A percentile compares a stretch with the other conserved stretches of the same genome.
These are phyloP conservation scores for Cephonodes hylas DNA, from an alignment of 2,888 invertebrate species.

Conservation along the genomic window DNA sequence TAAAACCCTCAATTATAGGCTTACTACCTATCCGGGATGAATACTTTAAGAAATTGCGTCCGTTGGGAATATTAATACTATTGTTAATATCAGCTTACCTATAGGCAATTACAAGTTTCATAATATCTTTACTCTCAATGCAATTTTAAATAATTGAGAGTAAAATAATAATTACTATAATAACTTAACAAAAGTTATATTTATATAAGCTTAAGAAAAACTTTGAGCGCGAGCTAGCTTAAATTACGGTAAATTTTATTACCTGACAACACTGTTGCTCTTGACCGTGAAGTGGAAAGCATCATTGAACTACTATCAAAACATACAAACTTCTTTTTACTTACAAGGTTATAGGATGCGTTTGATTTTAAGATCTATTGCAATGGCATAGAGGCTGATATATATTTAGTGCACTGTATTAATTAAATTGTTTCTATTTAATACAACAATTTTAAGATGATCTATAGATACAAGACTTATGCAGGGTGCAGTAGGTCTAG, in stretches of 20 bases:
- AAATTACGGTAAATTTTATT: conserved; percentile 24
- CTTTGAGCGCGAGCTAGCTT: no score
- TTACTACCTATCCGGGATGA: no score
- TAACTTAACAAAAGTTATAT: no score
- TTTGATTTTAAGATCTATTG: conserved; percentile 34
- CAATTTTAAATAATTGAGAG: no score
- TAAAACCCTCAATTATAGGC: no score
- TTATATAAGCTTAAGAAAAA: no score
- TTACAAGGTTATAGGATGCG: conserved; percentile 3
- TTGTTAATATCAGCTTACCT: no score
- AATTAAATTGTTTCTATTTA: background rate
- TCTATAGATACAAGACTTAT: conserved; percentile 6
- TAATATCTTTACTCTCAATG: no score
- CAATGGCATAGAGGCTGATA: conserved; percentile 13
- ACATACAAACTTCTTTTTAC: conserved; percentile 30
- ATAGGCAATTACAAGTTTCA: no score
- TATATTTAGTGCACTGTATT: background rate
- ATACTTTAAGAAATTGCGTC: no score
- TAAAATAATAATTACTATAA: no score
- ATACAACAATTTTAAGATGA: conserved; percentile 23
- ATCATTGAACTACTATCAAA: conserved; percentile 48
- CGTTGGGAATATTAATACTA: no score
- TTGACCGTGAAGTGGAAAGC: conserved; percentile 77
- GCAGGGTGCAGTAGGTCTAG: conserved; percentile 21
- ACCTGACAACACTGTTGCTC: conserved; percentile 57